Evolutionary conservation across 2,888 invertebrate genomes (phyloP).

Genomic region (Acrobasis consociella): DNA sequence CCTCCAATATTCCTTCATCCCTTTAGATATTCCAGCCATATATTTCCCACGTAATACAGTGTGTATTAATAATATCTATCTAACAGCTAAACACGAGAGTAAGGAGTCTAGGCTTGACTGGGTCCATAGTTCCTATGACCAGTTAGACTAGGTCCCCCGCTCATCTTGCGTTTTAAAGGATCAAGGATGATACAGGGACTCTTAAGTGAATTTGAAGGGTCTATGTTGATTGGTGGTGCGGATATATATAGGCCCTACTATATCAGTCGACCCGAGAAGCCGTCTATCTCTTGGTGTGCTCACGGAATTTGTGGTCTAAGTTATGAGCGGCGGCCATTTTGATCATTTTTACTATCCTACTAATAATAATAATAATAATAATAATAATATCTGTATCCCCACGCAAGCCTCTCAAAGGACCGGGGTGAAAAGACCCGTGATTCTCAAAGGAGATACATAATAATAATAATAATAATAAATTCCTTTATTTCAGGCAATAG

Average conservation of each 20-base stretch:
- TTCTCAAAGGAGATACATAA: too few species aligned
- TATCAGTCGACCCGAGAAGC: slow-evolving; percentile 31
- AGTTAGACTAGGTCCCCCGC: slow-evolving; percentile 19
- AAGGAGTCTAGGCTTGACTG: slow-evolving; percentile 27
- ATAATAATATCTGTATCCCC: too few species aligned
- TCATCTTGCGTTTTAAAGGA: not conserved
- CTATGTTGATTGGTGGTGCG: slow-evolving; percentile 26
- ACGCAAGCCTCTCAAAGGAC: too few species aligned
- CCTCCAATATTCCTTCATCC: not conserved
- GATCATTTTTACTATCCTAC: too few species aligned
- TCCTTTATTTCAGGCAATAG: too few species aligned
- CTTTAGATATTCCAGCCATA: not conserved
- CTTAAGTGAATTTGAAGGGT: slow-evolving; percentile 27
- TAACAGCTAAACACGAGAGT: slow-evolving; percentile 29
- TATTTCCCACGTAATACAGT: slow-evolving; percentile 14
- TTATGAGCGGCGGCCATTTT: slow-evolving; percentile 10
- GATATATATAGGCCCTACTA: slow-evolving; percentile 31
- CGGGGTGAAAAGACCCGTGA: too few species aligned
- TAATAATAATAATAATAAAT: too few species aligned
- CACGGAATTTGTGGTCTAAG: slow-evolving; percentile 27
- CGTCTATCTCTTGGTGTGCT: slow-evolving; percentile 30
- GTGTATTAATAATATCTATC: slow-evolving; percentile 29
- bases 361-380: too few species aligned
- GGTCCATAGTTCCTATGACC: slow-evolving; percentile 22
- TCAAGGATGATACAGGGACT: slow-evolving; percentile 23